Evolutionary conservation across 37 sponge, comb jelly and placozoan genomes (phyloP), one percentile per base, ranked within the genome.

Genomic region (Ephydatia muelleri): DNA sequence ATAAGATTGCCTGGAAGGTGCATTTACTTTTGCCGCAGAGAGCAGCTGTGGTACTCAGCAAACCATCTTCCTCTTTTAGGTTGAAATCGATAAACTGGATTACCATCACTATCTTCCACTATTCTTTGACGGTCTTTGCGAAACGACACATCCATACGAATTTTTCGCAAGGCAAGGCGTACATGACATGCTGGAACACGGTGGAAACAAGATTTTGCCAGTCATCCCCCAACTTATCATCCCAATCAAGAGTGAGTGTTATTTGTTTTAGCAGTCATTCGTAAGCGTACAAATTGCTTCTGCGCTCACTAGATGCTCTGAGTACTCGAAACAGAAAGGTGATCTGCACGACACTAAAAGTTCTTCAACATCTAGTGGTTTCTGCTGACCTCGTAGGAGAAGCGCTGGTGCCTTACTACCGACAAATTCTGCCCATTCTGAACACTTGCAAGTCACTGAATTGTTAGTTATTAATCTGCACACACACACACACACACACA

Each of bases 1-100:
- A 96, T 84, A 98, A 98, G 81, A 98, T 98, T 73, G 99, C 99
- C 30, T 98, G 99, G 99, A 98, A 98, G 89, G 96, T 93, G 26
- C 69, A 73, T 30, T 73, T 5, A 6, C 73, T 35, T 73, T 23
- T 72, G 73, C 28, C 11, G 47, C 23, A 4, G n/a, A 26, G 11
- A 33, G 77, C 75, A 29, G 19, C 19, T 48, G 77, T 84, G 38
- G 25, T 33, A 72, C 29, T 38, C 47, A 19, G 4, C 26, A 14
- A 11, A 32, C 21, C 48, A 27, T 84, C 28, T 21, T 68, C 29
- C n/a, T 31, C 30, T 80, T n/a, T 4, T 30, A 96, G 96, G 99
- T 98, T 23, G 97, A 96, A 65, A 94, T 98, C 22, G 97, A 98
- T 85, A 94, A 98, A 82, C 87, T 98, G 70, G 99, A 98, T 85